Conservation (phyloP, 1,140 invertebrate genomes). For the Potamilus streckersoni region DNA sequence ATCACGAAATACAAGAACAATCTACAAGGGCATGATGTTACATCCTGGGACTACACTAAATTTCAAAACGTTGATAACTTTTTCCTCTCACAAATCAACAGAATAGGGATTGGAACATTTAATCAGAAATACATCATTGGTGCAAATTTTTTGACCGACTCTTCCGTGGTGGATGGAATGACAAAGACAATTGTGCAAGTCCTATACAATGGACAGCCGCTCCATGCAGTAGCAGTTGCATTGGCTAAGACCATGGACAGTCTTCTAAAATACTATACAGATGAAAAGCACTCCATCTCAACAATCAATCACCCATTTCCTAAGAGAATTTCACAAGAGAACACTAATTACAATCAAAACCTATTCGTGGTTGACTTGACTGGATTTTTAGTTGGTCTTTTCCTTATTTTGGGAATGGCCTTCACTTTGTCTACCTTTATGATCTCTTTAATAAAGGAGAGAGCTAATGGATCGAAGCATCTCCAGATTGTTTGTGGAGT, state of each 20-base stretch:
- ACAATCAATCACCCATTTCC: conserved; percentile 35
- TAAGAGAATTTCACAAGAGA: background rate
- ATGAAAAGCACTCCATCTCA: conserved; percentile 9
- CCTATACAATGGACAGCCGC: conserved; percentile 70
- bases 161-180: too few species aligned
- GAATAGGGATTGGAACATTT: too few species aligned
- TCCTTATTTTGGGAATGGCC: conserved; percentile 72
- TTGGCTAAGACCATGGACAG: conserved; percentile 73
- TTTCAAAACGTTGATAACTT: too few species aligned
- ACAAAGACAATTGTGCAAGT: conserved; percentile 25
- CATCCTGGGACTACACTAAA: too few species aligned
- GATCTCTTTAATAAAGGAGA: conserved; percentile 76
- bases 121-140: too few species aligned
- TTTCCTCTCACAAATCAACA: too few species aligned
- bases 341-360: background rate
- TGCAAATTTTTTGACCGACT: too few species aligned
- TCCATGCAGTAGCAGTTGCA: conserved; percentile 76
- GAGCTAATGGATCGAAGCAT: conserved; percentile 58
- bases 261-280: conserved; percentile 65
- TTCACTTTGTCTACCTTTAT: conserved; percentile 79
- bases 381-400: conserved; percentile 66
- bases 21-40: too few species aligned
- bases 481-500: conserved; percentile 47
- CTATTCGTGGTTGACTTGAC: conserved; percentile 13
- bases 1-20: too few species aligned